phyloP scores from a whole-genome alignment of 2,888 invertebrate genomes.

The Drosophila basisetae region DNA sequence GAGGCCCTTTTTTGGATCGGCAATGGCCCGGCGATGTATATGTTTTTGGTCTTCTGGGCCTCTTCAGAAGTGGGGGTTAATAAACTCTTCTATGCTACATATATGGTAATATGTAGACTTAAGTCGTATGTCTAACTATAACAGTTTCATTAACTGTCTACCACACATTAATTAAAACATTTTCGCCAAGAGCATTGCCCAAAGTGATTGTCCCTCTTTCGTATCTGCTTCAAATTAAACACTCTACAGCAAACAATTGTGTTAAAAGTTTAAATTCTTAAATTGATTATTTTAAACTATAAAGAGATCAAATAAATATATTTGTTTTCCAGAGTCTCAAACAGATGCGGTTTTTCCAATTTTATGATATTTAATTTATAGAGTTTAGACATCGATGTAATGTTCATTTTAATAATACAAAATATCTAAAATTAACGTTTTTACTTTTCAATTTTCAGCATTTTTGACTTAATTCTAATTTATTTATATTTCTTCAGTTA shows the following conservation, averaged over 20 bases:
- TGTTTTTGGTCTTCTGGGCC: constrained; percentile 11
- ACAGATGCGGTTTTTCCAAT: not conserved
- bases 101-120: constrained; percentile 67
- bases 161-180: constrained; percentile 77
- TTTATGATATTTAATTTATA: not conserved
- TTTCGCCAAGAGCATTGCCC: constrained; percentile 58
- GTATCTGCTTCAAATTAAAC: constrained; percentile 27
- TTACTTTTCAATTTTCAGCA: not conserved
- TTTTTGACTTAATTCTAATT: not conserved
- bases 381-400: not conserved
- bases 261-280: not conserved
- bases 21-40: constrained; percentile 16
- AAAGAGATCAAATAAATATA: not conserved
- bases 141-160: constrained; percentile 77
- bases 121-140: constrained; percentile 66
- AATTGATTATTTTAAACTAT: not conserved
- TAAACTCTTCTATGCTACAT: constrained; percentile 70
- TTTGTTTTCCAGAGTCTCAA: not conserved
- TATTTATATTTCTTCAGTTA: not conserved
- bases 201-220: constrained; percentile 50
- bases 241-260: constrained; percentile 38
- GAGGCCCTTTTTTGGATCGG: constrained; percentile 70
- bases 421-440: not conserved
- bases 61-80: constrained; percentile 67
- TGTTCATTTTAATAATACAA: not conserved